Evolutionary conservation across 2,113 vertebrate species (phyloP).

Genomic region (Tragelaphus imberbis): DNA sequence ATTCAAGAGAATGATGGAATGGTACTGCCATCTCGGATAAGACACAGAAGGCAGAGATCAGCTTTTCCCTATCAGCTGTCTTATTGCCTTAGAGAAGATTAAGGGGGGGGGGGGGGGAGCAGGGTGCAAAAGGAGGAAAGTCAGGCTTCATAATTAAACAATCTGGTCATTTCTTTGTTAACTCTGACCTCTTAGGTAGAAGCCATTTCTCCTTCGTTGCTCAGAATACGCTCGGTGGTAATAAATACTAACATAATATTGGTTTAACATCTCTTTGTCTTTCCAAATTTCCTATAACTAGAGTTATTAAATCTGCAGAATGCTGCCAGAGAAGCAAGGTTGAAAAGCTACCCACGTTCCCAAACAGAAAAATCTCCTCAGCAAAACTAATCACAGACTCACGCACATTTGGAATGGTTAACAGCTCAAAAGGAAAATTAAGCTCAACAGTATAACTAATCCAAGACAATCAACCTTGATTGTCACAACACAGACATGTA

Average conservation of each 20-base stretch:
- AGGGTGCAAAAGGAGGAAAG: background rate
- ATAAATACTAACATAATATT: constrained; percentile 29
- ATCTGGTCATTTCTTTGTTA: constrained; percentile 35
- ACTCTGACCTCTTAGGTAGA: constrained; percentile 33
- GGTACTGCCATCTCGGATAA: background rate
- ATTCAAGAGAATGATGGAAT: background rate
- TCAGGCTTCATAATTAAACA: constrained; percentile 17
- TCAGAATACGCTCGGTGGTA: background rate
- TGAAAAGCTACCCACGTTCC: constrained; percentile 38
- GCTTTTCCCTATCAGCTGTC: background rate
- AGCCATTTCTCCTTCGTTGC: background rate
- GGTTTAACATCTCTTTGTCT: constrained; percentile 58
- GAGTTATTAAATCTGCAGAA: constrained; percentile 60
- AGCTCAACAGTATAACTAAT: constrained; percentile 49
- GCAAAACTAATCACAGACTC: constrained; percentile 46
- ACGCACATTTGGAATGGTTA: constrained; percentile 55
- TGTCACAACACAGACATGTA: constrained; percentile 11
- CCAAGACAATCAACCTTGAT: constrained; percentile 58
- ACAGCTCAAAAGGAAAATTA: constrained; percentile 50
- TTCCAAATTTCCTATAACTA: constrained; percentile 39
- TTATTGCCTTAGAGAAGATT: background rate
- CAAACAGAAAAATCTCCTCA: constrained; percentile 65
- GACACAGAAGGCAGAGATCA: background rate
- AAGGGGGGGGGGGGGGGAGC: background rate
- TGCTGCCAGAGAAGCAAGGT: background rate